phyloP scores from a whole-genome alignment of 35 echinoderm and acorn worm genomes.

The Patiria miniata region DNA sequence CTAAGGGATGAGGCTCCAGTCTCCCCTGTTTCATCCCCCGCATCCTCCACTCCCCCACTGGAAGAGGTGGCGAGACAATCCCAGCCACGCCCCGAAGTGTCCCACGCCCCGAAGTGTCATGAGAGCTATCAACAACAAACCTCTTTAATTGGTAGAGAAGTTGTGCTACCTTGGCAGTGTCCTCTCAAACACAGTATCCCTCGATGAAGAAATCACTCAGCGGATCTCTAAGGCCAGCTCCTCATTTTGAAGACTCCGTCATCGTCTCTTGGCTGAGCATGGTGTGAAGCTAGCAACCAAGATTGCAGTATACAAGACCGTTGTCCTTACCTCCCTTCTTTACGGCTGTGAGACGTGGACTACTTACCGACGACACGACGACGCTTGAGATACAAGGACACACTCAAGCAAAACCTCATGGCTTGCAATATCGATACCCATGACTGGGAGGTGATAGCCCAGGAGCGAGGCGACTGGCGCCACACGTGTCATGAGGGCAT shows the following conservation, averaged over 20 bases:
- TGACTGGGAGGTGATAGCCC: not conserved
- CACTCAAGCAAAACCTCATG: not conserved
- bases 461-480: not conserved
- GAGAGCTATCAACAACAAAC: not conserved
- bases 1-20: too few species aligned
- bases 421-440: not conserved
- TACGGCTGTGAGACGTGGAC: constrained; percentile 20
- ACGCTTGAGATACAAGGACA: not conserved
- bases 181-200: too few species aligned
- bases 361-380: constrained; percentile 26
- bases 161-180: not conserved
- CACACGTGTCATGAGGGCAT: not conserved
- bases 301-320: not conserved
- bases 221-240: not conserved
- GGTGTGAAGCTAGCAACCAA: not conserved
- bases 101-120: too few species aligned
- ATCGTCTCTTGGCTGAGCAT: not conserved
- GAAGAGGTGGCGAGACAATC: too few species aligned
- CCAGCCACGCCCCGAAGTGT: too few species aligned
- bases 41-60: too few species aligned
- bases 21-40: too few species aligned
- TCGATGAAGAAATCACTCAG: not conserved
- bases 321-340: constrained; percentile 8
- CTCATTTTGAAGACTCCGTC: not conserved
- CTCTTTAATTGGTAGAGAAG: not conserved